Base-by-base conservation (phyloP, 2,888 invertebrate genomes). In the Megastigmus dorsalis region DNA sequence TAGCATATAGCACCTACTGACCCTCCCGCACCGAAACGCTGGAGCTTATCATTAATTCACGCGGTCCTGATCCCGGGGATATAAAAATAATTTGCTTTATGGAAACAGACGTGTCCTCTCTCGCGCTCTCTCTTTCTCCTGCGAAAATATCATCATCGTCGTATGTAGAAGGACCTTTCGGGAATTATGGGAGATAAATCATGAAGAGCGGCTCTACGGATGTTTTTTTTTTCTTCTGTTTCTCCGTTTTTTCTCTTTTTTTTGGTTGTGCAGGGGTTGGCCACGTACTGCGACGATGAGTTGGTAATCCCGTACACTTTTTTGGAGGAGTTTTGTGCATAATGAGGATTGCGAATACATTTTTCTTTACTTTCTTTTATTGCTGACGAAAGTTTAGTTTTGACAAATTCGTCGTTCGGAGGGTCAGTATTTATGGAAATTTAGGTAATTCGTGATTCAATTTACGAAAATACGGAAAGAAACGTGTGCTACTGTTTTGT, bases 81-180 rank as follows among this genome's bases (percentile, higher is more conserved):
- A 86, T 85, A 86, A 85, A 86, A 86, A 86, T 86, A 86, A 86
- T 86, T 86, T 84, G 84, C 81, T 85, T 85, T 86, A 84, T 84
- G 85, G 84, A 84, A 86, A 85, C 85, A 84, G 84, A 86, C 84
- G 84, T 81, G 84, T 83, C 84, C 81, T 79, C 13, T 15, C 57
- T 5, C n/a, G 15, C 38, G n/a, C n/a, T n/a, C n/a, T n/a, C n/a
- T n/a, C n/a, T n/a, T n/a, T 57, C 45, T 57, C 54, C 20, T 50
- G 55, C 57, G 18, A 67, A 57, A 30, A 10, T 60, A 74, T 74
- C 62, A 55, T 77, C 67, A 20, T 69, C 63, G 54, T 45, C 62
- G 66, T 38, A 50, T 18, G 50, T 18, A 15, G 6, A 18, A n/a
- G 43, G 68, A 75, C 62, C 78, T 77, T 79, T 69, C 77, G 75